Evolutionary conservation across 2,113 vertebrate genomes (phyloP), one percentile per base, ranked within the genome.

Genomic region (Chitala chitala): DNA sequence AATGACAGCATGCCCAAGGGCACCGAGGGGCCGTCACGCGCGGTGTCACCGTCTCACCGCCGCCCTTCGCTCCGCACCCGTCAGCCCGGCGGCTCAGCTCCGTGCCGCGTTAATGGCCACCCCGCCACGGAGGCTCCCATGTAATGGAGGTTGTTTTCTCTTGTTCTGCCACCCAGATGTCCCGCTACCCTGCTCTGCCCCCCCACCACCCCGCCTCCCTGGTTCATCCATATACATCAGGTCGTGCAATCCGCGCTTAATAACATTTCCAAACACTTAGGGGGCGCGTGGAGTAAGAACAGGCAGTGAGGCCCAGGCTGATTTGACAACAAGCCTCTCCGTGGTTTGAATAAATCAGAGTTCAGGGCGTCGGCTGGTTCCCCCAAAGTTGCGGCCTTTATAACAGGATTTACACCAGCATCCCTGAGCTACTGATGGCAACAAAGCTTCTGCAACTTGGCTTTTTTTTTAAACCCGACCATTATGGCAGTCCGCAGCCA

Each of bases 1-100:
- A 92, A 89, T 83, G 87, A 92, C 90, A 91, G 86, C 48, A 75
- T 53, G 85, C 89, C 89, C 89, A 89, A 88, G 84, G 88, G 88
- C 86, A 90, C 4, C 2, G 73, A 46, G 77, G 81, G 75, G 79
- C 85, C 78, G 74, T 84, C 79, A 66, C 78, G 46, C 77, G 61
- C 69, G 13, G 40, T 31, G 75, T 75, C 20, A 1, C 78, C 77
- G 81, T 79, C 78, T 74, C 75, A 53, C 75, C 75, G 75, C 38
- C 77, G 64, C 40, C 79, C 46, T 56, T 80, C 78, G 71, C 76
- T 50, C 46, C 17, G 26, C 44, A 51, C 26, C 68, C 68, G 48
- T 69, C 68, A 69, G 46, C 68, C 3, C 44, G 10, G 24, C 13
- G 15, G 13, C 24, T 9, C 13, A 29, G 26, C 58, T 31, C 29